Evolutionary conservation across 2,113 vertebrate species (phyloP), one percentile per base, ranked within the genome.

Genomic region (Gila orcuttii): DNA sequence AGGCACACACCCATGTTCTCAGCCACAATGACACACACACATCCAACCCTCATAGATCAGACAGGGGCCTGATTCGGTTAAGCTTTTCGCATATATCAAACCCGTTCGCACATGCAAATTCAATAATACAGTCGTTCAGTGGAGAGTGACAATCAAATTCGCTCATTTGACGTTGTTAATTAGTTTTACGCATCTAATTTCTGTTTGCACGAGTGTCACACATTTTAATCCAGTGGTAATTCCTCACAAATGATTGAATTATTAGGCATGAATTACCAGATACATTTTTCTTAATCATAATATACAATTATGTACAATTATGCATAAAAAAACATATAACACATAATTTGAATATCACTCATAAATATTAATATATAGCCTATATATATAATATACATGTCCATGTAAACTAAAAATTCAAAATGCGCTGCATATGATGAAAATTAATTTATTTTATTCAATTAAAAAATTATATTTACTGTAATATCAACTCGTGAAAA

Each of bases 1-100:
- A 68, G 36, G 47, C 68, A 73, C 68, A 59, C 82, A 83, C 50
- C 81, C 81, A 33, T 83, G 81, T 83, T 68, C 15, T 31, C 17
- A 31, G 8, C 23, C 78, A 45, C 57, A 62, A 9, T 25, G 57
- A 13, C 57, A 60, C 39, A 64, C 13, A n/a, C 73, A 64, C 59
- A 62, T 64, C 79, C 42, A 69, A 36, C 39, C 80, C 45, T 25
- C 79, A 12, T 64, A 28, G 59, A 69, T 57, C 19, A 33, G 10
- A 9, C 45, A 52, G 13, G 2, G 62, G 28, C 62, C 15, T 50
- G 60, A 47, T 81, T 81, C 10, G 39, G 39, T 23, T 68, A 68
- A 66, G 60, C 13, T 50, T 55, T n/a, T n/a, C 2, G 80, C 25
- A 52, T 82, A 69, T 36, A 50, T 82, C 15, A 33, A 82, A 69